These are phyloP conservation scores for Aythya baeri DNA, from an alignment of 2,113 vertebrate species.

Conservation along the genomic window DNA sequence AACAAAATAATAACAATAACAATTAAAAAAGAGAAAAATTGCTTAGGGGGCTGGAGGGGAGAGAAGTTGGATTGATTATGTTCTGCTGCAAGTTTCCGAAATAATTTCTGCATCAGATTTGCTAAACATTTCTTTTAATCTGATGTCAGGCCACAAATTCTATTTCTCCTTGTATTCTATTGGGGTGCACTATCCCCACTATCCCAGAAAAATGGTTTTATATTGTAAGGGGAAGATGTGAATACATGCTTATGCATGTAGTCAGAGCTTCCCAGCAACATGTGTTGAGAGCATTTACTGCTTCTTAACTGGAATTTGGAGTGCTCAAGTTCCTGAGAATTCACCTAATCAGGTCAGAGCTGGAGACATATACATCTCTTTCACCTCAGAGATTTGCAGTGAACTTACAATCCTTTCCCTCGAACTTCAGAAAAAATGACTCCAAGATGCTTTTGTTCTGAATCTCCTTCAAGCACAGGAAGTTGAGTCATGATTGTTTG, in stretches of 20 bases:
- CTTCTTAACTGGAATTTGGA: neutral
- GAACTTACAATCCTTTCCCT: neutral
- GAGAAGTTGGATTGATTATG: neutral
- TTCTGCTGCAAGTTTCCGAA: neutral
- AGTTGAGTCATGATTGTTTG: slow-evolving; percentile 56
- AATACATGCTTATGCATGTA: neutral
- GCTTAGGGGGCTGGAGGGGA: neutral
- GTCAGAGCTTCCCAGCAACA: neutral
- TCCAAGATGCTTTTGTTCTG: slow-evolving; percentile 21
- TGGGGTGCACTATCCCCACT: neutral
- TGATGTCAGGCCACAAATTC: neutral
- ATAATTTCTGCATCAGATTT: neutral
- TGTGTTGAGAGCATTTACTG: neutral
- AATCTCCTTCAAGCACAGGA: neutral
- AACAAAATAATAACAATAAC: neutral
- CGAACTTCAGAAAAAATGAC: neutral
- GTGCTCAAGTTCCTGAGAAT: neutral
- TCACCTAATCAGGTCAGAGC: neutral
- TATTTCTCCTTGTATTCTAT: neutral
- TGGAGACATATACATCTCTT: neutral
- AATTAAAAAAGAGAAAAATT: neutral
- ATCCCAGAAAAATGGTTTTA: neutral
- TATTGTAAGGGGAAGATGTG: neutral
- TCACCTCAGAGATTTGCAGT: neutral
- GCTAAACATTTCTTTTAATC: neutral